phyloP scores from a whole-genome alignment of 2,888 invertebrate genomes.

The Morinoia aosen region DNA sequence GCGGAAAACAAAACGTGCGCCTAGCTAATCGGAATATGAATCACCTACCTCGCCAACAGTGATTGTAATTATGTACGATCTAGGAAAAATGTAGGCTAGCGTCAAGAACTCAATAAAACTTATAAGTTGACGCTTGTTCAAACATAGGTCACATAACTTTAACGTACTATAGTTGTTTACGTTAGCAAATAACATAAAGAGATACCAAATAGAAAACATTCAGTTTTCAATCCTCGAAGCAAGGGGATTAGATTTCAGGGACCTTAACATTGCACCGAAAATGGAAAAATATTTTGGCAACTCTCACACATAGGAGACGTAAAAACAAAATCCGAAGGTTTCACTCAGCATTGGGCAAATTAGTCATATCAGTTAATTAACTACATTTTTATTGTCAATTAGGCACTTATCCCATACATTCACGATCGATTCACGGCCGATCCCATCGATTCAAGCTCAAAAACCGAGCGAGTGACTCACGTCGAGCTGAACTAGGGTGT shows the following conservation, averaged over 20 bases:
- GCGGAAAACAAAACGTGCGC: too few species aligned
- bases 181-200: background rate
- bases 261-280: background rate
- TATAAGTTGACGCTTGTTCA: too few species aligned
- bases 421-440: background rate
- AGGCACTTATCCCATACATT: background rate
- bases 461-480: constrained; percentile 72
- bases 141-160: too few species aligned
- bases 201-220: background rate
- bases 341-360: background rate
- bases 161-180: background rate
- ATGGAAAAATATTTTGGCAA: background rate
- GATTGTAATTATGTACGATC: too few species aligned
- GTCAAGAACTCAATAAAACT: too few species aligned
- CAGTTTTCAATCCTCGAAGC: background rate
- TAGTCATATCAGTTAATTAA: background rate
- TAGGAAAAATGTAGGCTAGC: too few species aligned
- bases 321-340: background rate
- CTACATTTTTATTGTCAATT: background rate
- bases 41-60: too few species aligned
- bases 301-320: background rate
- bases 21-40: too few species aligned
- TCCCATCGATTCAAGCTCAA: background rate
- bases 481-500: constrained; percentile 86
- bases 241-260: background rate